Evolutionary conservation across 30 jellyfish, hydroid and myxozoan species (phyloP).

Genomic region (Cassiopea xamachana): DNA sequence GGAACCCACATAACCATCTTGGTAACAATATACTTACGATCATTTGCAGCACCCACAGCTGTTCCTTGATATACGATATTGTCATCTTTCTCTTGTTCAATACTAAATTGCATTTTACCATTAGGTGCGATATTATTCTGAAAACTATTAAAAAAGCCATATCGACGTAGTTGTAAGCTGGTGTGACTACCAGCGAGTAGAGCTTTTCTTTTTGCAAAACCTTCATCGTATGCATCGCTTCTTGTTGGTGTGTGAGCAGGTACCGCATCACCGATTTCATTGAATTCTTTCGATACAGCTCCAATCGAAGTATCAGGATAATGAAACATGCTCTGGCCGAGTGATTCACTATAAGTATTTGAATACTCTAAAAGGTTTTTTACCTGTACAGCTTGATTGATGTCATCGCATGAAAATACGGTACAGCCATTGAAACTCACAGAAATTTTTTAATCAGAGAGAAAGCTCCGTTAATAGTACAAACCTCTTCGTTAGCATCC

Average conservation of each 20-base stretch:
- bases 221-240: background rate
- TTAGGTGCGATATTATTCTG: background rate
- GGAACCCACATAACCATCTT: background rate
- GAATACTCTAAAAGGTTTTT: constrained; percentile 28
- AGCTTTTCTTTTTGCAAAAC: constrained; percentile 49
- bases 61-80: background rate
- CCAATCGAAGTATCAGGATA: constrained; percentile 21
- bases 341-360: constrained; percentile 27
- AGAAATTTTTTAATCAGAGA: background rate
- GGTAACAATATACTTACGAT: background rate
- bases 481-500: background rate
- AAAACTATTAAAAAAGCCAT: background rate
- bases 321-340: constrained; percentile 39
- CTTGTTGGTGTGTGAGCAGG: background rate
- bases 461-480: background rate
- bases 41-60: background rate
- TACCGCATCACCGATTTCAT: background rate
- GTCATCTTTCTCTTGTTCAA: background rate
- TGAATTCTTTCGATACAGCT: background rate
- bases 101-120: background rate
- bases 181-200: constrained; percentile 40
- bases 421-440: background rate
- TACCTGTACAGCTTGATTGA: constrained; percentile 30
- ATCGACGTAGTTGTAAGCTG: constrained; percentile 23
- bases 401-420: background rate